Percentiles rank a stretch among this genome's conserved stretches.
These are phyloP conservation scores for Cantharis lateralis DNA, from an alignment of 2,888 invertebrate genomes.

Conservation along the genomic window DNA sequence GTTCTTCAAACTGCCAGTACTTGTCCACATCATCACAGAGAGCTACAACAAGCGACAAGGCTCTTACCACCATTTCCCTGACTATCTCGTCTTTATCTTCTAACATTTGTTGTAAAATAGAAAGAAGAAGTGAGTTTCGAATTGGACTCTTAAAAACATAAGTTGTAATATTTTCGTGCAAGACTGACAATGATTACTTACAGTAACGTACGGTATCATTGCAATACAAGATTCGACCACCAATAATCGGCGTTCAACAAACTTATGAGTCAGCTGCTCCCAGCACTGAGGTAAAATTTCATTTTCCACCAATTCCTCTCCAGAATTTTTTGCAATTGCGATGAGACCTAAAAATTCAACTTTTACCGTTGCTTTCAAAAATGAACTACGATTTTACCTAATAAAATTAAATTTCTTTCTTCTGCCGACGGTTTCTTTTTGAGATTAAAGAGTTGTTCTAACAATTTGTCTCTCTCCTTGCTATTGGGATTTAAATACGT, in stretches of 20 bases:
- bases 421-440: conserved; percentile 72
- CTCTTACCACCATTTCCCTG: conserved; percentile 64
- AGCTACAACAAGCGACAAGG: conserved; percentile 65
- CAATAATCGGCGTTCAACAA: conserved; percentile 67
- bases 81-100: conserved; percentile 69
- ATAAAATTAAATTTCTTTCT: conserved; percentile 64
- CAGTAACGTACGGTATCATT: conserved; percentile 68
- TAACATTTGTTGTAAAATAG: conserved; percentile 74
- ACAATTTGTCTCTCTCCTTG: conserved; percentile 64
- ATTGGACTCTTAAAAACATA: conserved; percentile 58
- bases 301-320: conserved; percentile 63
- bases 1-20: conserved; percentile 64
- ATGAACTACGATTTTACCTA: conserved; percentile 50
- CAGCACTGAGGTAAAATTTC: conserved; percentile 74
- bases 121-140: conserved; percentile 69
- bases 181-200: conserved; percentile 45
- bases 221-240: conserved; percentile 72
- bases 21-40: conserved; percentile 69
- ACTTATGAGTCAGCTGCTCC: conserved; percentile 73
- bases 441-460: conserved; percentile 70
- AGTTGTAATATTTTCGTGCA: neutral
- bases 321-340: conserved; percentile 56
- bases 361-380: neutral
- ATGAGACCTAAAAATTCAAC: conserved; percentile 52
- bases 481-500: conserved; percentile 64